Evolutionary conservation across 2,797 vertebrate species (phyloP), one percentile per base, ranked within the genome.

Genomic region (Natrix natrix): DNA sequence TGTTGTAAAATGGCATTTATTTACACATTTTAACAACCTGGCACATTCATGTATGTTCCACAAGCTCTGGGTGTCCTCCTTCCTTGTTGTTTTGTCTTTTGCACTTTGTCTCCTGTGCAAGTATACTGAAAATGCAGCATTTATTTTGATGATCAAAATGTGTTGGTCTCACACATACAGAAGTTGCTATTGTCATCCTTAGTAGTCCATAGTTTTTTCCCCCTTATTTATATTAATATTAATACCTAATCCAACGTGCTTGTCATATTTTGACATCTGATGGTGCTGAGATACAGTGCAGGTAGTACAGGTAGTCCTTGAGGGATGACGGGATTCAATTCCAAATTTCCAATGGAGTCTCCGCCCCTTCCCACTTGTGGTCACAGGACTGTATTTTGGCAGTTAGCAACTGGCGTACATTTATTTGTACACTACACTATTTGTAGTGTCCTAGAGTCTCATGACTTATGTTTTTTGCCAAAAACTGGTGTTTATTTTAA

Each of bases 21-120:
- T 95, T 93, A 57, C 54, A 91, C 91, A 90, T 92, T 95, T 94
- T 89, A 78, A 91, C 87, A 91, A 87, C 12, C 43, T 11, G 8
- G 57, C 61, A 52, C 61, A 86, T 87, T 63, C 63, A 63, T 91
- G 86, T 63, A 24, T 32, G 60, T 87, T 83, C 78, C 78, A 87
- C 54, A 48, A n/a, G 57, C 43, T 61, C 7, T 24, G 56, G 59
- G 17, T 37, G 59, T 48, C 57, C 54, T 48, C 8, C 61, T 63
- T 59, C 86, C 24, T 63, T 28, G 54, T 17, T 54, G 78, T n/a
- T 22, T 61, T 74, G 28, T 22, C 59, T 28, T 24, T 54, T 52
- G 32, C 28, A 17, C 2, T 48, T 91, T n/a, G 32, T 20, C 14
- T 87, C 26, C n/a, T 54, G 86, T 32, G 52, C 17, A 43, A 32